Base-by-base conservation (phyloP, 2,797 vertebrate species). In the Neosilurus mollespiculum region DNA sequence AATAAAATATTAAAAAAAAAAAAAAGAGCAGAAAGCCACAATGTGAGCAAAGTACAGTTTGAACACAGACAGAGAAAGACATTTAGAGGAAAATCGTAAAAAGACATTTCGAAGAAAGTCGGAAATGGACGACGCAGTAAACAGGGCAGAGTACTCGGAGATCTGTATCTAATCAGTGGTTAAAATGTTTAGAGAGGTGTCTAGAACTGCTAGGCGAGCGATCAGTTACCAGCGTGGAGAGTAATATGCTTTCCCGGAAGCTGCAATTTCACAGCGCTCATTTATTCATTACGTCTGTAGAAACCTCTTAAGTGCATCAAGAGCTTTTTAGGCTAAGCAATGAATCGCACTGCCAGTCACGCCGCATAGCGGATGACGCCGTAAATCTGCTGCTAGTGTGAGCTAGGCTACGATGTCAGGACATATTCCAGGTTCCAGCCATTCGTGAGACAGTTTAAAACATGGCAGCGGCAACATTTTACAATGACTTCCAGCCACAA, bases 261-360 rank as follows among this genome's bases (percentile, higher is more conserved):
- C 76, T 80, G 81, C 86, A 62, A 82, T 89, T 89, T 84, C 84
- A 83, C 73, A 78, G 83, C 83, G 82, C 87, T 89, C 87, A 90
- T 90, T 88, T 88, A 90, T 90, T 90, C 87, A 90, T 90, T 90
- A 88, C 67, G 81, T 87, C 85, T 81, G 79, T 83, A 86, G 83
- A 81, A 87, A 84, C 80, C 86, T 81, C 89, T 86, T 89, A 87
- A 88, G 89, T 87, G 87, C 86, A 87, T 84, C 82, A 54, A 82
- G 77, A 77, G 87, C 89, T 87, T 88, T 89, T 88, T 87, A 90
- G 86, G 61, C 89, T 69, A 70, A 83, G 86, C 86, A 87, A 88
- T 87, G 87, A 90, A 88, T 88, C 87, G 84, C 67, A 15, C 80
- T 83, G 85, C 78, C 82, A 87, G 89, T 87, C 84, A 87, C 65